Evolutionary conservation across 2,888 invertebrate genomes (phyloP).

Genomic region (Ptychoptera contaminata): DNA sequence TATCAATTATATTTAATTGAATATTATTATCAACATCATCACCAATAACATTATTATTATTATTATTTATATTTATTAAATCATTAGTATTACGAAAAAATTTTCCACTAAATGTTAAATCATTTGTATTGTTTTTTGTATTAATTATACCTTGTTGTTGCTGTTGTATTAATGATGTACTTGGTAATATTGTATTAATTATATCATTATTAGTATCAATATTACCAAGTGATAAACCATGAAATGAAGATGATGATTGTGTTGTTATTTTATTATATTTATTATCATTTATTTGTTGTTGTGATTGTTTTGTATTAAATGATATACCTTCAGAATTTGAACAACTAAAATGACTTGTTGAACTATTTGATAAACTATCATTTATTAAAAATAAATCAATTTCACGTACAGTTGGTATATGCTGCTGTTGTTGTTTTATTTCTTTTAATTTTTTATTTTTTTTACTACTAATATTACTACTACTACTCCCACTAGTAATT

Average conservation of each 20-base stretch:
- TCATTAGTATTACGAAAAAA: slow-evolving; percentile 16
- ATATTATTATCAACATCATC: neutral
- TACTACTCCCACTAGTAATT: neutral
- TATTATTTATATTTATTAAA: slow-evolving; percentile 3
- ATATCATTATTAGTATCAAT: slow-evolving; percentile 7
- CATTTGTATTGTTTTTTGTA: slow-evolving; percentile 9
- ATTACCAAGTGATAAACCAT: too few species aligned
- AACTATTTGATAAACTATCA: slow-evolving; percentile 6
- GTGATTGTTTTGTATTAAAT: too few species aligned
- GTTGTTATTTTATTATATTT: too few species aligned
- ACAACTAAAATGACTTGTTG: slow-evolving; percentile 3
- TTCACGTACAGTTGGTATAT: neutral
- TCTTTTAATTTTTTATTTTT: neutral
- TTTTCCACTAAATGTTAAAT: slow-evolving; percentile 26
- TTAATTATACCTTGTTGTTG: slow-evolving; percentile 1
- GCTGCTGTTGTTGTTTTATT: neutral
- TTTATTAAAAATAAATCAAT: slow-evolving; percentile 1
- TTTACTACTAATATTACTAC: too few species aligned
- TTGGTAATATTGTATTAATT: slow-evolving; percentile 6
- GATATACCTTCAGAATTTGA: too few species aligned
- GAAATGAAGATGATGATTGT: too few species aligned
- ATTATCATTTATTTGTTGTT: neutral
- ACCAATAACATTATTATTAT: neutral
- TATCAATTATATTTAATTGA: too few species aligned
- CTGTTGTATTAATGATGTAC: neutral